Conservation (phyloP, 2,797 vertebrate species). For the Euphonia xanthogaster region DNA sequence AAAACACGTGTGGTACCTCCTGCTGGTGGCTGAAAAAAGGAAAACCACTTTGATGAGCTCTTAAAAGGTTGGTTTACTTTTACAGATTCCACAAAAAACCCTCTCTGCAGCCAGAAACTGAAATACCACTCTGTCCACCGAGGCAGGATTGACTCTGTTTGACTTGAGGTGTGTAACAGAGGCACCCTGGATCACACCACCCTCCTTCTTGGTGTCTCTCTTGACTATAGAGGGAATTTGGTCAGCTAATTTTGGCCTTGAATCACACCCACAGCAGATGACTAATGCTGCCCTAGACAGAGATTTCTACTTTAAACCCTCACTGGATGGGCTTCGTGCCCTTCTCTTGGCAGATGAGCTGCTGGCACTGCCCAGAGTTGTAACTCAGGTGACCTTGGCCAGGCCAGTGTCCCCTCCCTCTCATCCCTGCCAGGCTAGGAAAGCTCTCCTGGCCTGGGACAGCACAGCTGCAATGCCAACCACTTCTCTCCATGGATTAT, state of each 20-base stretch:
- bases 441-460: not conserved
- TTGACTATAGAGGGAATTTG: conserved; percentile 60
- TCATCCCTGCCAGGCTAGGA: not conserved
- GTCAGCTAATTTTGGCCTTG: conserved; percentile 47
- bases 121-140: conserved; percentile 24
- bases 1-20: not conserved
- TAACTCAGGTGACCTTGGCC: not conserved
- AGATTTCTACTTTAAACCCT: not conserved
- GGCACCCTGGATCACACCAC: conserved; percentile 1
- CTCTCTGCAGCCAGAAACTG: not conserved
- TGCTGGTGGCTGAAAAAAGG: not conserved
- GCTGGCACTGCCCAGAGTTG: not conserved
- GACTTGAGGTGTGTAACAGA: not conserved
- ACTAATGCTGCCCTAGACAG: conserved; percentile 35
- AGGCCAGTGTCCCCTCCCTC: not conserved
- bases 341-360: not conserved
- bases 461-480: not conserved
- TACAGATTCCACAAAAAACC: not conserved
- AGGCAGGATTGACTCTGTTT: not conserved
- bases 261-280: conserved; percentile 50
- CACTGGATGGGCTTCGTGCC: not conserved
- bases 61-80: conserved; percentile 29
- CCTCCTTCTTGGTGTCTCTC: not conserved
- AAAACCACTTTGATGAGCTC: not conserved
- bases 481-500: not conserved